Evolutionary conservation across 2,888 invertebrate species (phyloP).

Genomic region (Ptycholaimellus sp.): DNA sequence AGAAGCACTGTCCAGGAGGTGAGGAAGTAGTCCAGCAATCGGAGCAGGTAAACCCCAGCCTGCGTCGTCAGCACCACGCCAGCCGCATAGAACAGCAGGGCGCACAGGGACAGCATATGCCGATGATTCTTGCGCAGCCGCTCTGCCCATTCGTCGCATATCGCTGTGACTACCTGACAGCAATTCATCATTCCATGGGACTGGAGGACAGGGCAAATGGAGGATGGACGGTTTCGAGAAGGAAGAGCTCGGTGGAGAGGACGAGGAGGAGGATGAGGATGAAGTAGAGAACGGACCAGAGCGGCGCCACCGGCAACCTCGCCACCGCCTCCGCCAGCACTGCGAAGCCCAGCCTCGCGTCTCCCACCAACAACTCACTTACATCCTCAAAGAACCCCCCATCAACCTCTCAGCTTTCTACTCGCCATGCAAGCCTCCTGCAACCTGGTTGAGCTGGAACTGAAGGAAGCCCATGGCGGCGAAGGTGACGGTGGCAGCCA

Average conservation of each 20-base stretch:
- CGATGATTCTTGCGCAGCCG: conserved; percentile 21
- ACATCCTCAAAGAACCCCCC: background rate
- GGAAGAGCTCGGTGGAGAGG: conserved; percentile 17
- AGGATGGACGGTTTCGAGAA: no score
- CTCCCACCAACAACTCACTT: background rate
- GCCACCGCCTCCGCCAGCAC: conserved; percentile 60
- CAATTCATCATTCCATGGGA: no score
- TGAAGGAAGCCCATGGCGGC: conserved; percentile 57
- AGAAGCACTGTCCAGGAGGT: conserved; percentile 33
- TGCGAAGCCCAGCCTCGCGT: conserved; percentile 43
- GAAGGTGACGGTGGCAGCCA: conserved; percentile 54
- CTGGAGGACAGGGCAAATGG: no score
- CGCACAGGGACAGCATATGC: conserved; percentile 16
- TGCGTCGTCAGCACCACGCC: conserved; percentile 21
- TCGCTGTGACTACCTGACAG: conserved; percentile 33
- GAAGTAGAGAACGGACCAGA: conserved; percentile 59
- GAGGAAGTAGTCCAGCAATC: conserved; percentile 33
- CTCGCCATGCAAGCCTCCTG: background rate
- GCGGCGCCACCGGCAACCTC: conserved; percentile 48
- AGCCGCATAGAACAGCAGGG: conserved; percentile 16
- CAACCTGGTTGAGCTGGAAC: conserved; percentile 27
- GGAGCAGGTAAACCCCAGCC: conserved; percentile 32
- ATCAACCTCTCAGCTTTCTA: no score
- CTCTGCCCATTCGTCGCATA: conserved; percentile 33
- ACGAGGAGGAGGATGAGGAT: conserved; percentile 32